Evolutionary conservation across 2,888 invertebrate species (phyloP).

Genomic region (Leistus spinibarbis): DNA sequence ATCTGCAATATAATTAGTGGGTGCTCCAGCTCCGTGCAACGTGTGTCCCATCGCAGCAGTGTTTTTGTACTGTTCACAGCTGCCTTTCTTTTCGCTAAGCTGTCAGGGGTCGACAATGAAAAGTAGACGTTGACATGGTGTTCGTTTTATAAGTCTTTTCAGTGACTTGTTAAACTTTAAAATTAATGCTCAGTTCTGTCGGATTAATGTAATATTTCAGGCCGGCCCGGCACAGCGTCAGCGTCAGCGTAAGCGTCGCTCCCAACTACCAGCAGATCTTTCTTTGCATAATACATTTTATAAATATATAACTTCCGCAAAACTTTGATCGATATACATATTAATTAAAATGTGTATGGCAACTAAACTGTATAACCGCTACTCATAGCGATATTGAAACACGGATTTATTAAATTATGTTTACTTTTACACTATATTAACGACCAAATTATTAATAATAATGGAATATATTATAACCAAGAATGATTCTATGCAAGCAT

Average conservation of each 20-base stretch:
- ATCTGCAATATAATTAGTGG: constrained; percentile 34
- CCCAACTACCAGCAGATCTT: not conserved
- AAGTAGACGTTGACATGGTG: not conserved
- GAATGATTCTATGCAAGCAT: too few relatives aligned
- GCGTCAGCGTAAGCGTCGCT: not conserved
- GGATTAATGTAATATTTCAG: not conserved
- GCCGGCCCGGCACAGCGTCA: not conserved
- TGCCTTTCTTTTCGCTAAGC: not conserved
- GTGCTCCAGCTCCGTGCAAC: constrained; percentile 10
- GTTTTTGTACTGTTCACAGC: not conserved
- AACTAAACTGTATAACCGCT: too few relatives aligned
- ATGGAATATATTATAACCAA: too few relatives aligned
- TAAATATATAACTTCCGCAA: not conserved
- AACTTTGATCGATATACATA: not conserved
- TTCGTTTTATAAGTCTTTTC: constrained; percentile 14
- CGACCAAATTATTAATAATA: too few relatives aligned
- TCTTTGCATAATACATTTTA: not conserved
- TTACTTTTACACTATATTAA: too few relatives aligned
- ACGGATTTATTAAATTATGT: too few relatives aligned
- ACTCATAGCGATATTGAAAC: too few relatives aligned
- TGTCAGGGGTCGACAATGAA: constrained; percentile 3
- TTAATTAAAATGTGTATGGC: not conserved
- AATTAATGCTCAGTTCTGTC: constrained; percentile 14
- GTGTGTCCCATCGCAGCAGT: not conserved
- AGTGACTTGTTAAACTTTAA: constrained; percentile 16